Conservation (phyloP, 2,888 invertebrate species). For the Agrotis clavis region DNA sequence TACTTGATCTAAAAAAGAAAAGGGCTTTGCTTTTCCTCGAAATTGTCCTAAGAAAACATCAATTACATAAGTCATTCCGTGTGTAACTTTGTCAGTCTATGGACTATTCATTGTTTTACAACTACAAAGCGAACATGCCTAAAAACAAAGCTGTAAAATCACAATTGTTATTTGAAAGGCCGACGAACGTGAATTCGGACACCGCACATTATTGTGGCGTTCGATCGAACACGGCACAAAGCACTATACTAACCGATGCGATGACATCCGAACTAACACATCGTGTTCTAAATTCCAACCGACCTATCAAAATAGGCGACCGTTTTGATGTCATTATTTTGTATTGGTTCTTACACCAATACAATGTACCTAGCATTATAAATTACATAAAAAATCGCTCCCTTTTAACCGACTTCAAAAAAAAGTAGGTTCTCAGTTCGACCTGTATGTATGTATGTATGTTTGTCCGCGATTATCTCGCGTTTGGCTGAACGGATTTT, state of each 20-base stretch:
- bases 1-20: conserved; percentile 8
- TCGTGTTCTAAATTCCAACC: conserved; percentile 13
- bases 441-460: too few species aligned
- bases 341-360: background rate
- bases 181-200: conserved; percentile 11
- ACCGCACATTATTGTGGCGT: conserved; percentile 35
- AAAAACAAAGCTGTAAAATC: conserved; percentile 25
- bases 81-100: background rate
- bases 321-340: conserved; percentile 18
- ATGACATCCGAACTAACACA: conserved; percentile 45
- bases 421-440: too few species aligned
- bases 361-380: too few species aligned
- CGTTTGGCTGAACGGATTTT: too few species aligned
- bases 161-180: conserved; percentile 23
- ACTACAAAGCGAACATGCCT: conserved; percentile 6
- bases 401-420: too few species aligned
- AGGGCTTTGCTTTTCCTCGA: conserved; percentile 10
- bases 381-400: too few species aligned
- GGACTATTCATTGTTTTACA: background rate
- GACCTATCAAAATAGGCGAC: conserved; percentile 8
- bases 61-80: conserved; percentile 11
- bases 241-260: conserved; percentile 26
- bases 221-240: conserved; percentile 11
- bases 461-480: too few species aligned
- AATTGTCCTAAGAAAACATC: background rate